Base-by-base conservation (phyloP, 64 coral and sea anemone species). In the Stichodactyla mertensii region DNA sequence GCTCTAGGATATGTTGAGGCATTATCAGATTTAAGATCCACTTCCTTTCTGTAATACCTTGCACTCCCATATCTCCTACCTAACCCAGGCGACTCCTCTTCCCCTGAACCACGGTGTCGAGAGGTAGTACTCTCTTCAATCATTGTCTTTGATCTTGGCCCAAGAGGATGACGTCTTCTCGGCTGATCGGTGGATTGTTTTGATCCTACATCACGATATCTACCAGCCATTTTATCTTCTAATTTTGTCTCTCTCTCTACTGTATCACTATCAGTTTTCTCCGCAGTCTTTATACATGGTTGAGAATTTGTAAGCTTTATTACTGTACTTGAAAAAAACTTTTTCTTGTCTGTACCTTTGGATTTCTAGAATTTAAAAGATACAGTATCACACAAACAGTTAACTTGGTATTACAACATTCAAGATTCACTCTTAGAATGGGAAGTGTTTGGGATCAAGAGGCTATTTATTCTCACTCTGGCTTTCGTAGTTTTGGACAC, bases 21-120 rank as follows among this genome's bases (percentile, higher is more conserved):
- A 31, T 74, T 23, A 31, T 31, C 69, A 74, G 10, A 74, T 74
- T 74, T 74, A 74, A 74, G 24, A 61, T 85, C 83, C 1, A 59
- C 27, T n/a, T 52, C 26, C 19, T 52, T 61, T 64, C 83, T 56
- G 16, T 85, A 18, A 24, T 85, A 85, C 16, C 83, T 58, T 16
- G 83, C 83, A 85, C 83, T 85, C 14, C 83, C 83, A 85, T 85
- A 85, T 64, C 83, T 52, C 54, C 83, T 26, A 55, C 55, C 60
- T 5, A 85, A 20, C 56, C 83, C 83, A 13, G 83, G 83, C 0
- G 83, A 85, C 13, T 85, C 83, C 24, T 82, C 55, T 0, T 11
- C 52, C 12, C 52, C 55, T n/a, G 52, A 55, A 10, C 80, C 11
- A 4, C 52, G 53, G 26, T 81, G 54, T 15, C 20, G 7, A 19